Percentiles rank a stretch among this genome's conserved stretches.
phyloP scores from a whole-genome alignment of 2,113 vertebrate genomes.

The Pavo muticus region DNA sequence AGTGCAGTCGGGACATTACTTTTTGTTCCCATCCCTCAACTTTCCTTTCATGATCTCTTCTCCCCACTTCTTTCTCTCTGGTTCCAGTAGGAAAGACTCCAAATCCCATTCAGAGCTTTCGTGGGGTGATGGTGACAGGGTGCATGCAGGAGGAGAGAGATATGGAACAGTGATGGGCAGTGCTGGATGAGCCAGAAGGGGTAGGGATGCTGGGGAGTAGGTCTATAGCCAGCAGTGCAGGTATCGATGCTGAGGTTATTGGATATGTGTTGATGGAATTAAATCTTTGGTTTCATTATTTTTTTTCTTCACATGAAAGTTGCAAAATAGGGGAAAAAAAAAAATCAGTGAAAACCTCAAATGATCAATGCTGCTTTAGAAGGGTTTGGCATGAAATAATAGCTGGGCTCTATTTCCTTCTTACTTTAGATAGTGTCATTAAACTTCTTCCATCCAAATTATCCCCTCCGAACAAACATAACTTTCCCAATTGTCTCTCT shows the following conservation, averaged over 20 bases:
- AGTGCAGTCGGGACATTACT: not conserved
- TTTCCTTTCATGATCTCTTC: not conserved
- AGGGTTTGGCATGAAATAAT: not conserved
- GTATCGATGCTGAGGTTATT: not conserved
- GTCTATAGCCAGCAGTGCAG: not conserved
- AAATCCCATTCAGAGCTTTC: not conserved
- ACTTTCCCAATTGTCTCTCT: not conserved
- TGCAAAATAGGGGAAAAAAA: not conserved
- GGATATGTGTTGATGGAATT: not conserved
- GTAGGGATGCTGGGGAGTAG: not conserved
- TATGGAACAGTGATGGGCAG: not conserved
- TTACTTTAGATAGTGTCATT: not conserved
- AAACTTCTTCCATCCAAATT: conserved; percentile 1
- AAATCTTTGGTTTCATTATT: not conserved
- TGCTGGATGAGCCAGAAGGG: not conserved
- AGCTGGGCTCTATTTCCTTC: not conserved
- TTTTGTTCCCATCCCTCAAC: not conserved
- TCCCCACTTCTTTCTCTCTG: not conserved
- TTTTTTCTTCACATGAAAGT: not conserved
- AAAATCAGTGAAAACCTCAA: not conserved
- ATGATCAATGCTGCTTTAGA: not conserved
- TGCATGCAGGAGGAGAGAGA: not conserved
- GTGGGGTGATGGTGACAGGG: not conserved
- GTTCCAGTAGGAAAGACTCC: not conserved
- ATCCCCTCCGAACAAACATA: not conserved